Conservation (phyloP, 2,113 vertebrate species). For the Neogobius melanostomus region DNA sequence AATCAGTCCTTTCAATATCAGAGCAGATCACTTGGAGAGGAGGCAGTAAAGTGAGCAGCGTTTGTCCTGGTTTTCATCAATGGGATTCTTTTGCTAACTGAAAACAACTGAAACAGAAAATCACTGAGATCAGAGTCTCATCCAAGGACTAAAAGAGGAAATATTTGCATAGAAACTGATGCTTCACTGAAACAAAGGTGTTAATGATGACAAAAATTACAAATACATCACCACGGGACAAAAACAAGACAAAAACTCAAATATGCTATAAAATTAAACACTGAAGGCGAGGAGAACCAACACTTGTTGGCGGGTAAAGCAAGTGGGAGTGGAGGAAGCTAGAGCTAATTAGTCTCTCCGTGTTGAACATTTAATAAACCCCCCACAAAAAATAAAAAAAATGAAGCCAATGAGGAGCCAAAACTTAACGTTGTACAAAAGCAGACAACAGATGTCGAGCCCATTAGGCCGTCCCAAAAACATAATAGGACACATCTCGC, state of each 20-base stretch:
- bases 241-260: too few relatives aligned
- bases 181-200: too few relatives aligned
- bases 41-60: slow-evolving; percentile 16
- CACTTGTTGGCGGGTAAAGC: slow-evolving; percentile 32
- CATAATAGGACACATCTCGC: slow-evolving; percentile 4
- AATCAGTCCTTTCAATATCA: slow-evolving; percentile 21
- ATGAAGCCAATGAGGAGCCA: slow-evolving; percentile 30
- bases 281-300: too few relatives aligned
- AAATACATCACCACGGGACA: too few relatives aligned
- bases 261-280: too few relatives aligned
- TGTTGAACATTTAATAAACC: slow-evolving; percentile 54
- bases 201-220: slow-evolving; percentile 33
- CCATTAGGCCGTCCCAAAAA: slow-evolving; percentile 10
- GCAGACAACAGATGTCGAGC: slow-evolving; percentile 25
- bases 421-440: slow-evolving; percentile 22
- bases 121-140: too few relatives aligned
- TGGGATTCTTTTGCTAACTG: too few relatives aligned
- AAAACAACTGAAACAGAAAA: too few relatives aligned
- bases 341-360: slow-evolving; percentile 43
- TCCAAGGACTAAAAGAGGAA: too few relatives aligned
- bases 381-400: neutral
- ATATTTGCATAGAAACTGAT: too few relatives aligned
- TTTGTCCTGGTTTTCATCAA: too few relatives aligned
- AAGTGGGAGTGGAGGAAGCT: slow-evolving; percentile 17
- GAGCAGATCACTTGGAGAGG: slow-evolving; percentile 16